Conservation (phyloP, 2,113 vertebrate species). For the Tauraco erythrolophus region DNA sequence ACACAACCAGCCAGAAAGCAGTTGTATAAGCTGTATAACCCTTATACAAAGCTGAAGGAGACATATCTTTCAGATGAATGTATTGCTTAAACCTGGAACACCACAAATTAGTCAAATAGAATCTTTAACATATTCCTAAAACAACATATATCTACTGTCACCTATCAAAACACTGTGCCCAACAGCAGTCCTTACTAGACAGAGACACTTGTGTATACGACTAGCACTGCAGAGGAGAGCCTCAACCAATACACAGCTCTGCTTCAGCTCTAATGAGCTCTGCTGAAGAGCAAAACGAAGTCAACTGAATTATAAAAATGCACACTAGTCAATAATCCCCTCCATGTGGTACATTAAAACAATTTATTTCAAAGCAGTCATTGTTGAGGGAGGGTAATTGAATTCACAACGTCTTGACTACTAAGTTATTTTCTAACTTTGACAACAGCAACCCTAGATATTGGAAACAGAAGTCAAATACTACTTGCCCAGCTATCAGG, state of each 20-base stretch:
- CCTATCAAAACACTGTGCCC: neutral
- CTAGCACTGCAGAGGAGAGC: neutral
- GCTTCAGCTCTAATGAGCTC: neutral
- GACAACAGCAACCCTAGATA: neutral
- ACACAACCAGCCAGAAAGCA: neutral
- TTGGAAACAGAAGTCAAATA: neutral
- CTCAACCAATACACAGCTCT: neutral
- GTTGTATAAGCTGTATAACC: neutral
- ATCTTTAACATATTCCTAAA: neutral
- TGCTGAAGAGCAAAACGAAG: neutral
- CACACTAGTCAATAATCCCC: neutral
- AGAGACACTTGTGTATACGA: neutral
- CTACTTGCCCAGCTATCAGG: neutral
- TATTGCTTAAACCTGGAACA: neutral
- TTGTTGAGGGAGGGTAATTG: neutral
- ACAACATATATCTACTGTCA: neutral
- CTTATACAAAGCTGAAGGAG: neutral
- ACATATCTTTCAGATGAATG: neutral
- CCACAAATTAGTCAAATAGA: neutral
- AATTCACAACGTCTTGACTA: neutral
- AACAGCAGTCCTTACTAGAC: neutral
- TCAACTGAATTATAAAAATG: neutral
- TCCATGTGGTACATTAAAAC: neutral
- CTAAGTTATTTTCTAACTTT: neutral
- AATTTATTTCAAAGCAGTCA: neutral